Conservation (phyloP, 2,888 invertebrate species). For the Pedicia rivosa region DNA sequence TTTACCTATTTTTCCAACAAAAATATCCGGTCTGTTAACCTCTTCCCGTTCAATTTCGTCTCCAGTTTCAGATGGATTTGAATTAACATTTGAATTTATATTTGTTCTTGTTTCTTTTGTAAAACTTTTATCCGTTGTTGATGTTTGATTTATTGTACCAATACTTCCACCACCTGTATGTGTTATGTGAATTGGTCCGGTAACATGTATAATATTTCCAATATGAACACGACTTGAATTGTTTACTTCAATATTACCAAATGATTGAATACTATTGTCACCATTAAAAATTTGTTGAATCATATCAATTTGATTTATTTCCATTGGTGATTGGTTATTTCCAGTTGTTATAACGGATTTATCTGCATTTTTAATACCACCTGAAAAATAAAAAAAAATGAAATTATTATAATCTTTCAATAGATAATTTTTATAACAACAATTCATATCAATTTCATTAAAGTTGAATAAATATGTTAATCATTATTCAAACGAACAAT, state of each 20-base stretch:
- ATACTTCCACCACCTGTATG: slow-evolving; percentile 7
- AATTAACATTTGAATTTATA: neutral
- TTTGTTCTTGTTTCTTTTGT: neutral
- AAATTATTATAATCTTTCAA: too few species aligned
- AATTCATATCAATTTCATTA: too few species aligned
- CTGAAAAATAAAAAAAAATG: neutral
- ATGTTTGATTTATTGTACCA: slow-evolving; percentile 8
- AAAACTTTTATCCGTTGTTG: slow-evolving; percentile 7
- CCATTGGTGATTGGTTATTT: neutral
- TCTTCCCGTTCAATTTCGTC: neutral
- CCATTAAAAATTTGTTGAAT: slow-evolving; percentile 21
- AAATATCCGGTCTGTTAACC: slow-evolving; percentile 15
- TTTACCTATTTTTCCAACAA: slow-evolving; percentile 20
- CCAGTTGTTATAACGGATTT: too few species aligned
- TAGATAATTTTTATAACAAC: too few species aligned
- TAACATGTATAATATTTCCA: slow-evolving; percentile 34
- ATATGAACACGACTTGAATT: slow-evolving; percentile 32
- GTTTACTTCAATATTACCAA: slow-evolving; percentile 27
- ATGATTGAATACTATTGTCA: slow-evolving; percentile 22
- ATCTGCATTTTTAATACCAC: slow-evolving; percentile 1
- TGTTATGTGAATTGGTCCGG: slow-evolving; percentile 30
- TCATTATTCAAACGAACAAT: too few species aligned
- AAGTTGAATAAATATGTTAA: too few species aligned
- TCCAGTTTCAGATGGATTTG: neutral
- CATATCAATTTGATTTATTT: slow-evolving; percentile 16